Conservation (phyloP, 2,797 vertebrate genomes). For the Phoxinus dragarum region DNA sequence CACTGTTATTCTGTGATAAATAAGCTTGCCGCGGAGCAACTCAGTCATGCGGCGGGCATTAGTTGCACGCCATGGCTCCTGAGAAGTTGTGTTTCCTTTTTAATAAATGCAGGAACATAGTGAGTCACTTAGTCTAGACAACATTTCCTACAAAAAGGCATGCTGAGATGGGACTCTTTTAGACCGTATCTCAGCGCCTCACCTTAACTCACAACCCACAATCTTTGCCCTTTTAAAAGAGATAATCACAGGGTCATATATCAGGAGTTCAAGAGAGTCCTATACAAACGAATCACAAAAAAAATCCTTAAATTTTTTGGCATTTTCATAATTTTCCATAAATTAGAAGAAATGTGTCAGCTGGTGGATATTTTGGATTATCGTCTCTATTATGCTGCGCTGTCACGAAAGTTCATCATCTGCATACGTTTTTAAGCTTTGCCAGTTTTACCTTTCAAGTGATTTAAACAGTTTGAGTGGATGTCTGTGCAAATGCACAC, state of each 20-base stretch:
- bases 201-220: background rate
- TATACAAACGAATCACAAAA: background rate
- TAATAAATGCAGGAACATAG: conserved; percentile 69
- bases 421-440: no score
- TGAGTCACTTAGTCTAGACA: conserved; percentile 59
- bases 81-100: conserved; percentile 60
- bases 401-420: no score
- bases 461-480: no score
- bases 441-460: no score
- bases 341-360: background rate
- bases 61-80: conserved; percentile 61
- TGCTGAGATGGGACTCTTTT: conserved; percentile 21
- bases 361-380: background rate
- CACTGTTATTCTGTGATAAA: conserved; percentile 34
- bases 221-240: conserved; percentile 5
- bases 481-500: no score
- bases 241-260: background rate
- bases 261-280: background rate
- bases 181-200: background rate
- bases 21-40: conserved; percentile 66
- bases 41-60: conserved; percentile 72
- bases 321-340: background rate
- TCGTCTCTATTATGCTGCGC: background rate
- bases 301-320: background rate
- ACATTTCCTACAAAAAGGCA: conserved; percentile 20